These are phyloP conservation scores for Denticeps clupeoides DNA, from an alignment of 2,797 vertebrate genomes.

Conservation along the genomic window DNA sequence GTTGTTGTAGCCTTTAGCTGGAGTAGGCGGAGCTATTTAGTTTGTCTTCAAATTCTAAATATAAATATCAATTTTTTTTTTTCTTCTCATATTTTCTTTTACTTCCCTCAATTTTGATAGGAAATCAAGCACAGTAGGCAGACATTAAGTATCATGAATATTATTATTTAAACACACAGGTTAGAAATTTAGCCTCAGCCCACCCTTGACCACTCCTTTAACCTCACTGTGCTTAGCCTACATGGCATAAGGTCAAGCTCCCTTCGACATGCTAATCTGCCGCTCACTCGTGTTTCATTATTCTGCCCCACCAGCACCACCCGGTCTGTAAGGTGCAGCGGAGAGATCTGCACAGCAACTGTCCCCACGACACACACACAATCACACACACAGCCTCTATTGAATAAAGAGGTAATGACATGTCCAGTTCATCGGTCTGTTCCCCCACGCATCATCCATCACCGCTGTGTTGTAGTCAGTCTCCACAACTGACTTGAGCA, in stretches of 20 bases:
- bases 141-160: conserved; percentile 5
- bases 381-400: background rate
- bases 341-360: too few species aligned
- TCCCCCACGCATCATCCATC: conserved; percentile 57
- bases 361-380: too few species aligned
- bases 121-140: conserved; percentile 44
- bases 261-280: too few species aligned
- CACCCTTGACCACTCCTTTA: background rate
- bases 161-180: conserved; percentile 20
- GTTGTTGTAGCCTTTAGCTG: conserved; percentile 59
- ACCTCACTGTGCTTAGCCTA: conserved; percentile 1
- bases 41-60: conserved; percentile 32
- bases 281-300: too few species aligned
- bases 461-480: conserved; percentile 92
- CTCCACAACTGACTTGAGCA: conserved; percentile 82
- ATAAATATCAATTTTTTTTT: conserved; percentile 35
- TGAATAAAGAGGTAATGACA: conserved; percentile 74
- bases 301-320: too few species aligned
- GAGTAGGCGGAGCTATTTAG: conserved; percentile 48
- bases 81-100: conserved; percentile 11
- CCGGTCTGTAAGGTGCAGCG: too few species aligned
- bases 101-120: background rate
- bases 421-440: conserved; percentile 79
- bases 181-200: background rate
- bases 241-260: too few species aligned